A percentile compares a stretch with the other conserved stretches of the same genome.
phyloP scores from a whole-genome alignment of 1,140 invertebrate species.

The Hypothenemus hampei region DNA sequence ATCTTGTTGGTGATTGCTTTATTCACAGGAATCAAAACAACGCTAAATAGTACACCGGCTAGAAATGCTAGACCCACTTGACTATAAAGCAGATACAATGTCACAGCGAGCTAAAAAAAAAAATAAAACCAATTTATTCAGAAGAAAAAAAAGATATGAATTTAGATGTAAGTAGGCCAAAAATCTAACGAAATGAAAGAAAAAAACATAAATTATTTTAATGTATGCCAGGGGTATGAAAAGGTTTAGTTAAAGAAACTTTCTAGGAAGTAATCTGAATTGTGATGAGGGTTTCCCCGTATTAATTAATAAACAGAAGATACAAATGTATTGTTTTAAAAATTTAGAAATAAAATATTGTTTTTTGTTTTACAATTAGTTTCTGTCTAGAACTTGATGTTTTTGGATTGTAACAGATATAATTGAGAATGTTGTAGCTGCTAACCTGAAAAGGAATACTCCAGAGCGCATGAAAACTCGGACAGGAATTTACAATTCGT shows the following conservation, averaged over 20 bases:
- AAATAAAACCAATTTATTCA: neutral
- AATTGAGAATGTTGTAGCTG: neutral
- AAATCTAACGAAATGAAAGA: neutral
- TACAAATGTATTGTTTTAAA: no score
- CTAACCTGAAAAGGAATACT: constrained; percentile 89
- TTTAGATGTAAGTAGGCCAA: constrained; percentile 10
- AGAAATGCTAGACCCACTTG: constrained; percentile 91
- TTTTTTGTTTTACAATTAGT: no score
- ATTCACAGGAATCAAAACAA: constrained; percentile 93
- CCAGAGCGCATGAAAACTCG: constrained; percentile 95
- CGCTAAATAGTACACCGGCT: constrained; percentile 79
- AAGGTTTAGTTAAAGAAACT: neutral
- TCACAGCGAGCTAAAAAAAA: constrained; percentile 66
- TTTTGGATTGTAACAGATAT: no score
- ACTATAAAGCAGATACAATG: constrained; percentile 73
- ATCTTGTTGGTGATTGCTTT: constrained; percentile 87
- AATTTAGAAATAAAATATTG: no score
- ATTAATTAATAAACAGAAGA: neutral
- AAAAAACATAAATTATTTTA: no score
- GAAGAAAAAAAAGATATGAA: constrained; percentile 24
- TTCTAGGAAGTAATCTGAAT: neutral
- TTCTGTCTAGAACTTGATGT: no score
- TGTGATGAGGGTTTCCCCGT: neutral
- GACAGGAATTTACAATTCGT: constrained; percentile 90
- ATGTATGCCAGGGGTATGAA: no score